Evolutionary conservation across 1,140 invertebrate species (phyloP).

Genomic region (Hydropsyche tenuis): DNA sequence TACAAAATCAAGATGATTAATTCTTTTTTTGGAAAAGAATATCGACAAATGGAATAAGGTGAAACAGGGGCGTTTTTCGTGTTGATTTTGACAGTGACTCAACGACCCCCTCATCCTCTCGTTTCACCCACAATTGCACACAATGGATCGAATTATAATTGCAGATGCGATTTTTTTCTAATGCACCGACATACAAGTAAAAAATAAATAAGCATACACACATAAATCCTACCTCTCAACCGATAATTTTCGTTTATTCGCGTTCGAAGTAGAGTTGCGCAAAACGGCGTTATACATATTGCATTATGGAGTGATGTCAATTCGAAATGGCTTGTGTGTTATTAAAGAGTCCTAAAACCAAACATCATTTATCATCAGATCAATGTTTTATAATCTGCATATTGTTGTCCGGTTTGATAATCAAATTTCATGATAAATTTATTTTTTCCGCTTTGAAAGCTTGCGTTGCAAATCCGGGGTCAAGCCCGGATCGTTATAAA

Average conservation of each 20-base stretch:
- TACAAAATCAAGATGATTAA: neutral
- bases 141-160: constrained; percentile 28
- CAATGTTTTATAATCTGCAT: too few relatives aligned
- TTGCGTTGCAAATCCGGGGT: too few relatives aligned
- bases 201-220: too few relatives aligned
- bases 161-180: constrained; percentile 18
- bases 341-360: too few relatives aligned
- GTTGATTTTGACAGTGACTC: constrained; percentile 1
- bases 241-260: neutral
- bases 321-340: too few relatives aligned
- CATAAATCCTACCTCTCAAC: neutral
- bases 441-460: too few relatives aligned
- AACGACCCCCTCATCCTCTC: neutral
- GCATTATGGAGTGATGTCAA: too few relatives aligned
- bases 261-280: neutral
- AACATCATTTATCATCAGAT: too few relatives aligned
- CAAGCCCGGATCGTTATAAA: too few relatives aligned
- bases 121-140: constrained; percentile 12
- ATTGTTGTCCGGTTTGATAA: too few relatives aligned
- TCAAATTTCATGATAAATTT: too few relatives aligned
- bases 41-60: constrained; percentile 18
- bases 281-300: too few relatives aligned
- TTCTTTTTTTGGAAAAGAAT: neutral
- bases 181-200: neutral
- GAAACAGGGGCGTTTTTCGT: constrained; percentile 19